phyloP scores from a whole-genome alignment of 2,888 invertebrate genomes.

The Vandiemenella viatica region DNA sequence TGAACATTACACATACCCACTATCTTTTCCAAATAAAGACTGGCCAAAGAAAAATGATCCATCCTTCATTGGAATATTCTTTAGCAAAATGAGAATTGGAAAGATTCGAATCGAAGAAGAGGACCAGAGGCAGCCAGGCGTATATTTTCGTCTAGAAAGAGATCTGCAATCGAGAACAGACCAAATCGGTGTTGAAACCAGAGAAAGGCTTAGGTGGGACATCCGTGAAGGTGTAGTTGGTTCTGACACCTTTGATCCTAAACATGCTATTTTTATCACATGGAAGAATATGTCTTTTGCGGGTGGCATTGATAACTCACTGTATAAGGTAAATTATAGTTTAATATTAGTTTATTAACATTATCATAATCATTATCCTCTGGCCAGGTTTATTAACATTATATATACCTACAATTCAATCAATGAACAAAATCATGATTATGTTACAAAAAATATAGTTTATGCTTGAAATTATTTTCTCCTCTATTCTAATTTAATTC shows the following conservation, averaged over 20 bases:
- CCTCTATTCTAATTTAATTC: too few species aligned
- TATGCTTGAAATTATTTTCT: too few species aligned
- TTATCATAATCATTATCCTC: too few species aligned
- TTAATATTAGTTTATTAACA: neutral
- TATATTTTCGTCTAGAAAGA: slow-evolving; percentile 40
- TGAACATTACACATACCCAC: slow-evolving; percentile 64
- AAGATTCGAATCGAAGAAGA: slow-evolving; percentile 51
- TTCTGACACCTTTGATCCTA: slow-evolving; percentile 76
- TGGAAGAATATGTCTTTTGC: slow-evolving; percentile 94
- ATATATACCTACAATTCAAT: slow-evolving; percentile 3
- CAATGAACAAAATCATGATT: too few species aligned
- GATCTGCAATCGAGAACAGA: slow-evolving; percentile 59
- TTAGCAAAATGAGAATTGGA: slow-evolving; percentile 75
- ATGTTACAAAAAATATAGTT: too few species aligned
- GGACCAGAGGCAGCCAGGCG: slow-evolving; percentile 49
- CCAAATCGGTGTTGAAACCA: slow-evolving; percentile 69
- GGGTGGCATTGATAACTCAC: slow-evolving; percentile 67
- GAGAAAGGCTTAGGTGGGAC: slow-evolving; percentile 77
- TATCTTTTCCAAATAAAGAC: slow-evolving; percentile 72
- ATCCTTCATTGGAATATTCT: slow-evolving; percentile 86
- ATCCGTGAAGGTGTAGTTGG: slow-evolving; percentile 82
- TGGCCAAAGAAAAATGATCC: slow-evolving; percentile 82
- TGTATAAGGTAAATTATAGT: slow-evolving; percentile 52
- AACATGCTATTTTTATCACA: slow-evolving; percentile 78
- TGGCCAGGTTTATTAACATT: too few species aligned